Evolutionary conservation across 2,113 vertebrate genomes (phyloP), one percentile per base, ranked within the genome.

Genomic region (Mesitornis unicolor): DNA sequence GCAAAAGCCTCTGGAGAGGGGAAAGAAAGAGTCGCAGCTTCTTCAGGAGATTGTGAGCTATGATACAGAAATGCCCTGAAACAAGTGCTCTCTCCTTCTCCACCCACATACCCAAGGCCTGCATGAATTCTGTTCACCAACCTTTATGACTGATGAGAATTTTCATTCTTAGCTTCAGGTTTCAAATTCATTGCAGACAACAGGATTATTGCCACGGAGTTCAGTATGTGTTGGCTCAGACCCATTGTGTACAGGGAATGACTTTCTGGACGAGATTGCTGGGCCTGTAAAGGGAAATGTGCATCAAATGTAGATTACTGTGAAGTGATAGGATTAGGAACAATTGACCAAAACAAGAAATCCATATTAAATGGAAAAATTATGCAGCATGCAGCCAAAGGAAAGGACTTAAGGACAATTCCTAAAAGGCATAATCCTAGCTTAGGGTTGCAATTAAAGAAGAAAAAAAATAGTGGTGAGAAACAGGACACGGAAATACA

Each of bases 291-390:
- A 90, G 48, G 33, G 25, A 91, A 96, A 94, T 67, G 54, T 51
- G 65, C 38, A 74, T 86, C 92, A 96, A 65, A 88, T 85, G 71
- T 47, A 90, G 79, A 94, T 90, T 79, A 50, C 63, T 83, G 26
- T 43, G 71, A 95, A 89, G 67, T 53, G 94, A 94, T 54, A 88
- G 59, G 75, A 67, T 67, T 26, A 91, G 78, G 54, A 95, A 85
- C 90, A 95, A 93, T 75, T 93, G 90, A 91, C 85, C 82, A 94
- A 94, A 90, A 80, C 16, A 7, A 96, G 75, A 94, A 93, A 95
- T 87, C 43, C 64, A 63, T 85, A 91, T 90, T 93, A 91, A 95
- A 96, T 93, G 82, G 78, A 86, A 93, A 94, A 94, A 96, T 82
- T 94, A 95, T 90, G 75, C 91, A 89, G 61, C 45, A 65, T 31